Evolutionary conservation across 2,797 vertebrate genomes (phyloP), one percentile per base, ranked within the genome.

Genomic region (Prionace glauca): DNA sequence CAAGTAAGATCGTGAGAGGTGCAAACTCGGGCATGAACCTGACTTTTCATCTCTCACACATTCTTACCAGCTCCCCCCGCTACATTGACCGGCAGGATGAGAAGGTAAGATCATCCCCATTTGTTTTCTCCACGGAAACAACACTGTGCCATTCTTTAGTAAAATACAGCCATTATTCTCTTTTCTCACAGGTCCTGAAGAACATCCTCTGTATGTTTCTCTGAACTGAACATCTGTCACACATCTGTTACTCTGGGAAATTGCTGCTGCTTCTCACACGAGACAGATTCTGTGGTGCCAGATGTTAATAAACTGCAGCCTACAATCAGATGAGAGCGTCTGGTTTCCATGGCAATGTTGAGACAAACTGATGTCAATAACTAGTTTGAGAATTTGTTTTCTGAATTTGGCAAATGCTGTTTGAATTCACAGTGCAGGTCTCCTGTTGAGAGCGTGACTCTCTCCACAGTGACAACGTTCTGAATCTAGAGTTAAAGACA

Each of bases 231-330:
- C 90, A 92, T 67, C 7, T 67, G 90, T 67, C 32, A 67, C 62
- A 67, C 26, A n/a, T 67, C 90, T 67, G 90, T 92, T 1, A 3
- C 11, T 9, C n/a, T 67, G 32, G 56, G 62, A 20, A 36, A 65
- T 24, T 1, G 20, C 20, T 3, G 16, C 32, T 92, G 62, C 5
- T 92, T 92, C 90, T 22, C 88, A 20, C 88, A 36, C 62, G 16
- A n/a, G n/a, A 24, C 2, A 20, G 62, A 32, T 7, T 92, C 14
- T 67, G 32, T 16, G 1, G 2, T 18, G 7, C 14, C 60, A 65
- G 88, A 20, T 91, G n/a, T n/a, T 91, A 92, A 92, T 92, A 67
- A 36, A 92, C 62, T 36, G 32, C 90, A 92, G 36, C 79, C 41
- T 41, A 32, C 87, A 90, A 90, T 16, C 29, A 90, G 10, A 26